A percentile compares a stretch with the other conserved stretches of the same genome.
Conservation (phyloP, 2,797 vertebrate genomes). For the Oceanodroma leucorhoa region DNA sequence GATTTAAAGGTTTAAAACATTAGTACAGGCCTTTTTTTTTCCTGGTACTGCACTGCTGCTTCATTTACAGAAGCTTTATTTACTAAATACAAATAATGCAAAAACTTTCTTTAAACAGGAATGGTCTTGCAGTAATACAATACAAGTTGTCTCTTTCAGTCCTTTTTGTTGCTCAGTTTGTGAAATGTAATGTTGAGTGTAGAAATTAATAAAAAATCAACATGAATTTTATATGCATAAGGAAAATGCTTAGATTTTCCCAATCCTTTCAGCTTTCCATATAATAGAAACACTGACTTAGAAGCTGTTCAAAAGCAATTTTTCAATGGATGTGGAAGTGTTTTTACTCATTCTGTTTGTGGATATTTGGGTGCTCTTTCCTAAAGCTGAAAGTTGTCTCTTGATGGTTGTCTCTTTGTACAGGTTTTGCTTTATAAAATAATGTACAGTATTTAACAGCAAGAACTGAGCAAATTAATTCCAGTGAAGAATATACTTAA, state of each 20-base stretch:
- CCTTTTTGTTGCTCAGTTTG: conserved; percentile 46
- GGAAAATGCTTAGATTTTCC: conserved; percentile 25
- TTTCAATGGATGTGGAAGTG: not conserved
- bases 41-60: conserved; percentile 18
- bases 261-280: conserved; percentile 19
- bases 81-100: conserved; percentile 49
- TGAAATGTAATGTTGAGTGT: conserved; percentile 37
- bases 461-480: not conserved
- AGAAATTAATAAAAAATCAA: conserved; percentile 46
- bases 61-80: conserved; percentile 53
- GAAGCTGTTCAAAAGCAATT: not conserved
- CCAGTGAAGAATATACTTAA: not conserved
- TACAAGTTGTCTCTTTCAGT: conserved; percentile 41
- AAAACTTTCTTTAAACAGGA: conserved; percentile 51
- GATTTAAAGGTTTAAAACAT: conserved; percentile 50
- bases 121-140: conserved; percentile 1
- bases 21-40: not conserved
- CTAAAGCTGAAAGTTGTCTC: not conserved
- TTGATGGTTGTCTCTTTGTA: not conserved
- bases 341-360: not conserved
- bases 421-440: conserved; percentile 22
- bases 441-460: conserved; percentile 11
- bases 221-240: conserved; percentile 45
- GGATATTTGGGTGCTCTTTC: conserved; percentile 1
- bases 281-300: not conserved